phyloP scores from a whole-genome alignment of 2,797 vertebrate genomes.

The Varecia variegata region DNA sequence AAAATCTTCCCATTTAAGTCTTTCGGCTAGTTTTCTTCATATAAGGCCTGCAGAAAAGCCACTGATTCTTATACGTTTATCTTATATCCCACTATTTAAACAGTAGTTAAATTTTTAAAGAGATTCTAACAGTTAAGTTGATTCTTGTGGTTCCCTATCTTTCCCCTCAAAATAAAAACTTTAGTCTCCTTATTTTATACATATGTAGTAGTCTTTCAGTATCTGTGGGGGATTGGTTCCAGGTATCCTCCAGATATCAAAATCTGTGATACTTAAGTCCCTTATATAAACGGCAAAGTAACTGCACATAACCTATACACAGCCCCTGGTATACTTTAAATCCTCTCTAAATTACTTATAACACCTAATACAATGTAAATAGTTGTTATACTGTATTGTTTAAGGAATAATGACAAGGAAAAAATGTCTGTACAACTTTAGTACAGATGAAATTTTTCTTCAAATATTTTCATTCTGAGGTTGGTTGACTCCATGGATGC shows the following conservation, averaged over 20 bases:
- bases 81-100: not conserved
- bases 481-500: not conserved
- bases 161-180: not conserved
- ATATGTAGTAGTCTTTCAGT: not conserved
- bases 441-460: not conserved
- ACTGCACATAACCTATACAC: not conserved
- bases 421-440: not conserved
- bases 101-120: constrained; percentile 10
- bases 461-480: not conserved
- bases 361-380: not conserved
- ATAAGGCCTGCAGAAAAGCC: not conserved
- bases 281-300: not conserved
- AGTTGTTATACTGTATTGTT: not conserved
- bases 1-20: not conserved
- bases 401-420: not conserved
- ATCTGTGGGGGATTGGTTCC: not conserved
- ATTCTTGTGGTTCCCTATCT: not conserved
- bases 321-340: not conserved
- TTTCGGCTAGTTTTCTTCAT: not conserved
- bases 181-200: not conserved
- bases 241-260: not conserved
- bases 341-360: not conserved
- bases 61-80: not conserved
- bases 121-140: not conserved
- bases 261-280: not conserved